Conservation (phyloP, 2,113 vertebrate species). For the Alectura lathami region DNA sequence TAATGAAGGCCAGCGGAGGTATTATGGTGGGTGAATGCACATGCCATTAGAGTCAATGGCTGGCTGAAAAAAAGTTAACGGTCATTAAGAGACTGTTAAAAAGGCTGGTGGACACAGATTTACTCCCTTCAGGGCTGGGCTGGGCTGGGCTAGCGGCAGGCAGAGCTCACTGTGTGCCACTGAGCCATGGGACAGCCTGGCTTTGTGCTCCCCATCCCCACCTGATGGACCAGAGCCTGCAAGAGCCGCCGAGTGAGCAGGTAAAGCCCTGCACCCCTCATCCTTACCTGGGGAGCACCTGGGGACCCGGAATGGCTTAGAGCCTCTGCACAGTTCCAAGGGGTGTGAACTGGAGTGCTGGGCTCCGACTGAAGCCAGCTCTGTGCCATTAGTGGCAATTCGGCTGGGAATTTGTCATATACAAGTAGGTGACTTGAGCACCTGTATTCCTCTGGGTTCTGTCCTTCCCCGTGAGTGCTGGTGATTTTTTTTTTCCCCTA, state of each 20-base stretch:
- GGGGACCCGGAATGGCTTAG: not conserved
- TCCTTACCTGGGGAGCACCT: not conserved
- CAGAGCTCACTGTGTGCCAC: conserved; percentile 38
- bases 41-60: conserved; percentile 75
- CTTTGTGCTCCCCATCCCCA: conserved; percentile 10
- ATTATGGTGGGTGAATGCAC: conserved; percentile 75
- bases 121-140: conserved; percentile 43
- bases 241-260: conserved; percentile 5
- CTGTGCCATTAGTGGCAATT: not conserved
- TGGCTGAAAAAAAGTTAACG: conserved; percentile 75
- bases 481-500: not conserved
- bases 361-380: not conserved
- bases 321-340: not conserved
- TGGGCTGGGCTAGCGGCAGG: conserved; percentile 49
- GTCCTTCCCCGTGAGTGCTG: not conserved
- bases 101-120: conserved; percentile 64
- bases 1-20: conserved; percentile 70
- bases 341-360: not conserved
- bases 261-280: conserved; percentile 10
- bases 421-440: not conserved
- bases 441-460: not conserved
- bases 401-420: not conserved
- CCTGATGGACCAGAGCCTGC: conserved; percentile 16
- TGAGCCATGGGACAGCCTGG: conserved; percentile 19
- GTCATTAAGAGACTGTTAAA: conserved; percentile 71